phyloP scores from a whole-genome alignment of 92 coral and sea anemone species.

The Pocillopora grandis region DNA sequence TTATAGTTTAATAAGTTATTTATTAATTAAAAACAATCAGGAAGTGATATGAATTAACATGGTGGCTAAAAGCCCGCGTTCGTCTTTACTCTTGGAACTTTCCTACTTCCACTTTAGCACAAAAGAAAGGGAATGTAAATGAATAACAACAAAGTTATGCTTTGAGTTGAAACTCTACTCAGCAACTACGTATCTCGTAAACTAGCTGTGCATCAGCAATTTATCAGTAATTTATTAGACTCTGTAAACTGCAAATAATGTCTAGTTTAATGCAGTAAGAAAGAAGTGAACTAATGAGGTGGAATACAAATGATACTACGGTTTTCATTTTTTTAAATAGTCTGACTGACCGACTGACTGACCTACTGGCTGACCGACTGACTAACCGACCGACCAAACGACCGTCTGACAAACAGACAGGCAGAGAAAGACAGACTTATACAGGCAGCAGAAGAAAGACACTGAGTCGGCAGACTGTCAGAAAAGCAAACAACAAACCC shows the following conservation, averaged over 20 bases:
- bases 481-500: too few relatives aligned
- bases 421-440: too few relatives aligned
- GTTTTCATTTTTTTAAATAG: too few relatives aligned
- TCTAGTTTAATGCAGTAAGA: neutral
- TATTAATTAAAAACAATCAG: neutral
- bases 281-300: neutral
- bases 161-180: neutral
- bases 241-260: neutral
- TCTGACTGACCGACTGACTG: too few relatives aligned
- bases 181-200: neutral
- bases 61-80: neutral
- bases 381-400: too few relatives aligned
- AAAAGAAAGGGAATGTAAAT: slow-evolving; percentile 9
- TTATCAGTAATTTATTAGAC: neutral
- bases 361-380: too few relatives aligned
- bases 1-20: slow-evolving; percentile 11
- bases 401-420: too few relatives aligned
- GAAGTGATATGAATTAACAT: neutral
- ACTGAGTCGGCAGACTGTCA: too few relatives aligned
- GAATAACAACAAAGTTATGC: neutral
- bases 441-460: too few relatives aligned
- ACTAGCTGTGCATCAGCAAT: neutral
- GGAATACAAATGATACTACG: too few relatives aligned
- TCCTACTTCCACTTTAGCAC: neutral
- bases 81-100: neutral